A percentile compares a stretch with the other conserved stretches of the same genome.
Conservation (phyloP, 2,888 invertebrate genomes). For the Bruchidius siliquastri region DNA sequence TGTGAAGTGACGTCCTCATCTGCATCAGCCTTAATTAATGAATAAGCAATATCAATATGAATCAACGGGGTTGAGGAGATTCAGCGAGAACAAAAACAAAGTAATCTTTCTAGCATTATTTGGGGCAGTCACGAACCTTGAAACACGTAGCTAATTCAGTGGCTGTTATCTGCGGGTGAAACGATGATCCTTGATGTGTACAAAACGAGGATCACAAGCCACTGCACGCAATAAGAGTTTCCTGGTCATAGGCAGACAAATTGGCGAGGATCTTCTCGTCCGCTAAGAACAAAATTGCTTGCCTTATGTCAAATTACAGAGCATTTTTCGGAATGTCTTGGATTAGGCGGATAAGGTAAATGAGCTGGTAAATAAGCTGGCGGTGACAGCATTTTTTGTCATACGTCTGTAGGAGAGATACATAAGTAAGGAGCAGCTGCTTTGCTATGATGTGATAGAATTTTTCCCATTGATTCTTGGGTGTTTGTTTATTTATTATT, state of each 20-base stretch:
- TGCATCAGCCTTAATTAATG: too few species aligned
- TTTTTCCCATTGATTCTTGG: too few species aligned
- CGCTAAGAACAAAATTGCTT: not conserved
- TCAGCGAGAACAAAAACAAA: not conserved
- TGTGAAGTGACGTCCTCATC: too few species aligned
- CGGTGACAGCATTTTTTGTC: not conserved
- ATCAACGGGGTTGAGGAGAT: not conserved
- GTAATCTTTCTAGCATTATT: not conserved
- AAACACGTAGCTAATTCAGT: not conserved
- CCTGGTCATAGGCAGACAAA: not conserved
- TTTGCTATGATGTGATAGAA: too few species aligned
- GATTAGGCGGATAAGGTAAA: not conserved
- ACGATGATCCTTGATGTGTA: not conserved
- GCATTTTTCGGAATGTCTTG: not conserved
- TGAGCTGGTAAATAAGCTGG: not conserved
- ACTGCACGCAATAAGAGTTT: not conserved
- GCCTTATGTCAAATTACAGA: not conserved
- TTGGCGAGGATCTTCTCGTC: not conserved
- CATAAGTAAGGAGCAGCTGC: too few species aligned
- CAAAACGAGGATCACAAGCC: not conserved
- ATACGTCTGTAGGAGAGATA: too few species aligned
- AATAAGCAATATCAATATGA: not conserved
- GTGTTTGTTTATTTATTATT: too few species aligned
- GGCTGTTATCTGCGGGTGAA: not conserved
- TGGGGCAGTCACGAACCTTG: not conserved